Evolutionary conservation across 2,797 vertebrate species (phyloP).

Genomic region (Podarcis lilfordi): DNA sequence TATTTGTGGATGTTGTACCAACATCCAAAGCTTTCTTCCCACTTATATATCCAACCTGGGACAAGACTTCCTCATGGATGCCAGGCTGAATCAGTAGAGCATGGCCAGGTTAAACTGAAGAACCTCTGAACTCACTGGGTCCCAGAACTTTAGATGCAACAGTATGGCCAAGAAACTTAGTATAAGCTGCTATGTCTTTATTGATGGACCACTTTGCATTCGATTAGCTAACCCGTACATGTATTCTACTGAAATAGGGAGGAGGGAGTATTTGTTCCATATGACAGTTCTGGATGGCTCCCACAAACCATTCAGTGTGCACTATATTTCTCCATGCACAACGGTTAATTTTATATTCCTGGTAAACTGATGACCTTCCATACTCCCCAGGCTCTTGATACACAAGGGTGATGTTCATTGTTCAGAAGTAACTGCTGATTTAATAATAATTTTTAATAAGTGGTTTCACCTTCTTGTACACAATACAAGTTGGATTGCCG

Average conservation of each 20-base stretch:
- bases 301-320: background rate
- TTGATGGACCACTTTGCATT: background rate
- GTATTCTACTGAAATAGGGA: background rate
- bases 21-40: background rate
- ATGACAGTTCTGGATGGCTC: background rate
- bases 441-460: background rate
- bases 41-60: background rate
- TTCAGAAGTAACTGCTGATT: background rate
- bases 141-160: background rate
- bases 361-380: background rate
- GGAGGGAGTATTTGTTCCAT: background rate
- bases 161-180: background rate
- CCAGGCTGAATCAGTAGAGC: background rate
- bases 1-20: background rate
- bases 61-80: background rate
- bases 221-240: background rate
- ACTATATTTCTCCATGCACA: background rate
- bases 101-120: background rate
- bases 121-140: background rate
- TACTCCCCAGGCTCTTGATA: background rate
- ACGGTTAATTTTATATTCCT: background rate
- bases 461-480: background rate
- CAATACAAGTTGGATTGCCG: background rate
- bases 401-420: background rate
- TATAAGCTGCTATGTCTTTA: background rate